Evolutionary conservation across 2,797 vertebrate species (phyloP).

Genomic region (Rhyacichthys aspro): DNA sequence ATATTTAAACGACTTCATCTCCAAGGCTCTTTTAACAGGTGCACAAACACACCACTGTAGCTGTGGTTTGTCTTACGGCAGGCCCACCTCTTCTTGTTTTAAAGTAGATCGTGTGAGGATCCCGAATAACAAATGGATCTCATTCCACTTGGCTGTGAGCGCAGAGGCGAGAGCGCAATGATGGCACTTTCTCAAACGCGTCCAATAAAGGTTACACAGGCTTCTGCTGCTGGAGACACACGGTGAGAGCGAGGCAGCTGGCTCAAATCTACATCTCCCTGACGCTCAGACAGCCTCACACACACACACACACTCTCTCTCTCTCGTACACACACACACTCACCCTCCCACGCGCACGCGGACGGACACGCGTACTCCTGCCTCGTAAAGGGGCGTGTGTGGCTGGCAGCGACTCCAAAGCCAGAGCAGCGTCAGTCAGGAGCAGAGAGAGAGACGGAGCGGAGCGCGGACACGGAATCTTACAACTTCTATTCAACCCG

Average conservation of each 20-base stretch:
- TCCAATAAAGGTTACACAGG: slow-evolving; percentile 27
- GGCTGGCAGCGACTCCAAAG: slow-evolving; percentile 59
- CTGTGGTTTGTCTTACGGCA: not conserved
- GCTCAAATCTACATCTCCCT: slow-evolving; percentile 58
- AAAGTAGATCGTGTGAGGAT: slow-evolving; percentile 2
- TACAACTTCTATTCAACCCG: slow-evolving; percentile 50
- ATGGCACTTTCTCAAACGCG: slow-evolving; percentile 30
- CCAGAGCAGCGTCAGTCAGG: slow-evolving; percentile 35
- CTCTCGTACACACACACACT: not conserved
- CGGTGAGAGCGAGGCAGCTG: slow-evolving; percentile 35
- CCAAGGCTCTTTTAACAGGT: not conserved
- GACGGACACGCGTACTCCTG: slow-evolving; percentile 45
- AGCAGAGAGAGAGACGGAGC: slow-evolving; percentile 34
- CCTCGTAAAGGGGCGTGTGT: slow-evolving; percentile 71
- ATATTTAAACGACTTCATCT: too few species aligned
- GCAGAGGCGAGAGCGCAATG: slow-evolving; percentile 8
- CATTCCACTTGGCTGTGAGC: slow-evolving; percentile 2
- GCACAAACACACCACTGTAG: too few species aligned
- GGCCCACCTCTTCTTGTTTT: not conserved
- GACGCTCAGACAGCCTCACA: slow-evolving; percentile 30
- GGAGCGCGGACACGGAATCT: slow-evolving; percentile 6
- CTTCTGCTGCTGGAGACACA: slow-evolving; percentile 5
- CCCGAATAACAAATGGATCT: slow-evolving; percentile 7
- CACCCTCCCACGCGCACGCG: slow-evolving; percentile 8
- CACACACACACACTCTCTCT: slow-evolving; percentile 4